Evolutionary conservation across 1,140 invertebrate species (phyloP).

Genomic region (Ceratina japonica): DNA sequence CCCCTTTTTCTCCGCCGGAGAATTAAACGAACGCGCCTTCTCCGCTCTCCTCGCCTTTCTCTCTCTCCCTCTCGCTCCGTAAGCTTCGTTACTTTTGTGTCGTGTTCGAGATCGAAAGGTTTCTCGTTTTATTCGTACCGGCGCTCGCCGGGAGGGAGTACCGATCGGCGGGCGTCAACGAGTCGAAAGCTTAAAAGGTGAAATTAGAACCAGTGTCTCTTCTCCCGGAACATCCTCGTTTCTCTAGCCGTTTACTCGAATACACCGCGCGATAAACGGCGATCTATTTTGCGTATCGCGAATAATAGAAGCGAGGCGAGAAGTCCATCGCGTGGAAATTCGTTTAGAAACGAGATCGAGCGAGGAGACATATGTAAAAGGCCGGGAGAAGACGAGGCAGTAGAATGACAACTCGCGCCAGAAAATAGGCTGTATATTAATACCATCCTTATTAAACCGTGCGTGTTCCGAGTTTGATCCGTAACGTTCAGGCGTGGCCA

Average conservation of each 20-base stretch:
- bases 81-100: neutral
- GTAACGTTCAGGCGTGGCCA: conserved; percentile 50
- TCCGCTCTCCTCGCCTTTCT: conserved; percentile 12
- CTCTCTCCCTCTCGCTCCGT: neutral
- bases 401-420: conserved; percentile 36
- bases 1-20: conserved; percentile 22
- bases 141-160: conserved; percentile 48
- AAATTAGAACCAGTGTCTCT: conserved; percentile 6
- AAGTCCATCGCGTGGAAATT: neutral
- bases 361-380: neutral
- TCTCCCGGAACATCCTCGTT: too few relatives aligned
- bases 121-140: conserved; percentile 37
- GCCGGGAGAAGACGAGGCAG: neutral
- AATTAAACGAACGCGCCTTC: conserved; percentile 49
- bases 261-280: too few relatives aligned
- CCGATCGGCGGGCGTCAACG: conserved; percentile 55
- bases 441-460: conserved; percentile 50
- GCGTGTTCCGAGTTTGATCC: conserved; percentile 38
- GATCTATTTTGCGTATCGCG: too few relatives aligned
- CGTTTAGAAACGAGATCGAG: neutral
- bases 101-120: neutral
- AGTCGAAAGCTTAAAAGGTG: conserved; percentile 54
- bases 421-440: conserved; percentile 45
- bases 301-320: neutral
- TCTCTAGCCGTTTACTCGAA: too few relatives aligned